Conservation (phyloP, 1,140 invertebrate genomes). For the Hyles euphorbiae region DNA sequence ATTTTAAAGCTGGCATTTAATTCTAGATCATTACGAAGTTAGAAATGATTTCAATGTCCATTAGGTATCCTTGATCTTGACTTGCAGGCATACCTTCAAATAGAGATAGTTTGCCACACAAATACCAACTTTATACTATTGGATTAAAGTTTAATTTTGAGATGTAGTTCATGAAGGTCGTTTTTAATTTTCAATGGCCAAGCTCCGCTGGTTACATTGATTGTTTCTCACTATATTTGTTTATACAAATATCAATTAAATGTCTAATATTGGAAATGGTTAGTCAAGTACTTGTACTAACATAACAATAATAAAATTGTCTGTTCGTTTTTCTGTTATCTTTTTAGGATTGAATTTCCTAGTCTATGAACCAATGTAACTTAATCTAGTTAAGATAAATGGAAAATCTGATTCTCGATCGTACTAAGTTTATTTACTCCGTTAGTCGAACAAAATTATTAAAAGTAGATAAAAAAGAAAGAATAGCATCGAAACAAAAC, state of each 20-base stretch:
- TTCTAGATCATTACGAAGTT: slow-evolving; percentile 6
- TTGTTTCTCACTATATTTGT: slow-evolving; percentile 1
- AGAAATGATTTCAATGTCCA: slow-evolving; percentile 6
- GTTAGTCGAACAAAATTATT: not conserved
- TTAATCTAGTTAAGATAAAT: no score
- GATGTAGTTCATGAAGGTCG: not conserved
- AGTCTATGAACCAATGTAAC: no score
- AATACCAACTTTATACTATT: not conserved
- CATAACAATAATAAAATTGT: not conserved
- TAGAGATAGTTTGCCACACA: slow-evolving; percentile 19
- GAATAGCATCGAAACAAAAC: no score
- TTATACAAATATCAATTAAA: no score
- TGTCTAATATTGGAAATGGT: not conserved
- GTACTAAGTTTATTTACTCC: no score
- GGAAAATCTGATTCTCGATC: no score
- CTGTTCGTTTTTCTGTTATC: no score
- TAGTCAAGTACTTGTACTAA: not conserved
- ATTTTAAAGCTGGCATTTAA: no score
- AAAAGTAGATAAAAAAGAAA: not conserved
- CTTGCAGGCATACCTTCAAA: slow-evolving; percentile 1
- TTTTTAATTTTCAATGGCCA: slow-evolving; percentile 4
- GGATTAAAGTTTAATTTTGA: slow-evolving; percentile 1
- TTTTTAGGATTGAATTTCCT: no score
- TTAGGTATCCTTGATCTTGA: slow-evolving; percentile 37
- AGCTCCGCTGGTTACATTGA: slow-evolving; percentile 4